phyloP scores from a whole-genome alignment of 2,797 vertebrate species.

The Sphaeramia orbicularis region DNA sequence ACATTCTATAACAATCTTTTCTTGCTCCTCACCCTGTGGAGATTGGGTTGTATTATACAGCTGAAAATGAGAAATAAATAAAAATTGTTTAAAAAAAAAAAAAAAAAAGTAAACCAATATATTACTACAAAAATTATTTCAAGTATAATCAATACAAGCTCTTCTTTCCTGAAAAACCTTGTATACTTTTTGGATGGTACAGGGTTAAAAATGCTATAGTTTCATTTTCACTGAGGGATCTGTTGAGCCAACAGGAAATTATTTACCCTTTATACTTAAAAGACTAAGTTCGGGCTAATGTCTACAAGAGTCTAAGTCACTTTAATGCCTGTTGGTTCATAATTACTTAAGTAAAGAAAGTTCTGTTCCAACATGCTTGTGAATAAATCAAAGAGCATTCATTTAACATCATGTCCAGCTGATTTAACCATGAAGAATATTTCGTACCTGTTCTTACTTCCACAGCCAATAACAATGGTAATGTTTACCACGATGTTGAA shows the following conservation, averaged over 20 bases:
- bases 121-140: no score
- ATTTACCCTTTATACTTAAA: conserved; percentile 40
- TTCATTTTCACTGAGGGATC: conserved; percentile 29
- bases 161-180: no score
- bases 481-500: background rate
- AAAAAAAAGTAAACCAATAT: no score
- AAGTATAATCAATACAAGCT: no score
- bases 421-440: background rate
- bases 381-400: no score
- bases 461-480: background rate
- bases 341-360: background rate
- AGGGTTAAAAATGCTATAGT: conserved; percentile 17
- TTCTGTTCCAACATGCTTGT: background rate
- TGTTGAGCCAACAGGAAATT: conserved; percentile 54
- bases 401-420: background rate
- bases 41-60: no score
- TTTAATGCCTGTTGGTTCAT: conserved; percentile 5
- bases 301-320: conserved; percentile 29
- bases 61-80: no score
- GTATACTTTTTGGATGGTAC: no score
- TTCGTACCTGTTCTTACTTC: background rate
- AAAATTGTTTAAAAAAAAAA: no score
- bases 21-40: no score
- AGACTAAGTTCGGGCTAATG: conserved; percentile 15
- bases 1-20: no score